These are phyloP conservation scores for Dicyrtoma fusca DNA, from an alignment of 2,888 invertebrate genomes.

Conservation along the genomic window DNA sequence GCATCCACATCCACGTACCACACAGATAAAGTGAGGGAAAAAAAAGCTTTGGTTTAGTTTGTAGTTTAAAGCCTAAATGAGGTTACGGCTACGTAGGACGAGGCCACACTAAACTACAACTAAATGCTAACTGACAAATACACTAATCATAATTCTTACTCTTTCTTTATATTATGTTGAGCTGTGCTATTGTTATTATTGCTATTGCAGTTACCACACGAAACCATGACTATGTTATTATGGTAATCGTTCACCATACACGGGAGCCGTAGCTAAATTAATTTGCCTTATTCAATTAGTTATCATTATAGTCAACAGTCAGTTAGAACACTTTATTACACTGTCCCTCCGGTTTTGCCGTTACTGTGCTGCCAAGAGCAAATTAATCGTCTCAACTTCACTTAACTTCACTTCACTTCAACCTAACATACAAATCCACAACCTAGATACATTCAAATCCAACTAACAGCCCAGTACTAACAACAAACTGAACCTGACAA, in stretches of 20 bases:
- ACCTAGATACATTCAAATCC: no score
- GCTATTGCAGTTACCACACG: background rate
- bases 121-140: slow-evolving; percentile 12
- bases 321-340: no score
- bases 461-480: no score
- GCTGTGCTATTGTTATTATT: background rate
- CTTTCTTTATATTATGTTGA: background rate
- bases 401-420: background rate
- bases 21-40: background rate
- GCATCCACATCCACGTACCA: background rate
- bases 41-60: background rate
- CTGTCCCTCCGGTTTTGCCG: no score
- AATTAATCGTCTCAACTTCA: background rate
- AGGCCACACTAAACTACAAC: slow-evolving; percentile 21
- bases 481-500: no score
- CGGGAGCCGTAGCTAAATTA: background rate
- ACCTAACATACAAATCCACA: no score
- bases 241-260: no score
- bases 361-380: background rate
- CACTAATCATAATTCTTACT: background rate
- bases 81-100: slow-evolving; percentile 27
- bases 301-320: background rate
- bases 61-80: slow-evolving; percentile 20
- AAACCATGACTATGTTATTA: background rate
- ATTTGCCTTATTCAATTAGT: slow-evolving; percentile 24